These are phyloP conservation scores for Stratiomys singularior DNA, from an alignment of 2,888 invertebrate genomes.

Conservation along the genomic window DNA sequence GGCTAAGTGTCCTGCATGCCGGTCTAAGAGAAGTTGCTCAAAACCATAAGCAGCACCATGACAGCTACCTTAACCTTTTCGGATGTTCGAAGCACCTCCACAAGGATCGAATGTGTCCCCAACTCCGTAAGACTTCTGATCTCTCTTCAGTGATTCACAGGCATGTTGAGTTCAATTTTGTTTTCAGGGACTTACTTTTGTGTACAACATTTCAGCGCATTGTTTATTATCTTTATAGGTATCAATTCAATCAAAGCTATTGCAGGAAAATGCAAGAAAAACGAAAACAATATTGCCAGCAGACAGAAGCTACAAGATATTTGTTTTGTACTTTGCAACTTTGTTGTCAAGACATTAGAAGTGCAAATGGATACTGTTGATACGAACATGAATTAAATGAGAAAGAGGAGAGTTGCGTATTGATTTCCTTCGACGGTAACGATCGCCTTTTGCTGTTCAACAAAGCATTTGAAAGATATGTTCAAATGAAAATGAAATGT, in stretches of 20 bases:
- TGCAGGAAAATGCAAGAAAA: background rate
- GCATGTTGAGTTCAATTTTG: background rate
- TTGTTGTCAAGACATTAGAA: slow-evolving; percentile 40
- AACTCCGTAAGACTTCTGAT: background rate
- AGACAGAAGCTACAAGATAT: background rate
- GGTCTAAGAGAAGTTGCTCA: background rate
- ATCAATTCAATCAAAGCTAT: slow-evolving; percentile 1
- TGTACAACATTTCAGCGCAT: background rate
- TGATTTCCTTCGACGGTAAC: no score
- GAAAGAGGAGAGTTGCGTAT: no score
- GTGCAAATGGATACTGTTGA: no score
- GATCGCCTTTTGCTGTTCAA: no score
- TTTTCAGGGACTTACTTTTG: background rate
- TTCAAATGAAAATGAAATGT: no score
- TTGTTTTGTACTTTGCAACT: background rate
- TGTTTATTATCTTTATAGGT: slow-evolving; percentile 3
- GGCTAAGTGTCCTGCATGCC: background rate
- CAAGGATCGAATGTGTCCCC: background rate
- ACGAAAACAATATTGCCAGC: background rate
- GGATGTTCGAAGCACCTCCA: no score
- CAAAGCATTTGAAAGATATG: no score
- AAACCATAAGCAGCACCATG: no score
- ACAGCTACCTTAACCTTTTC: no score
- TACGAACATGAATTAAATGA: no score
- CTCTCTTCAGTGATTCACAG: background rate